Evolutionary conservation across 2,113 vertebrate species (phyloP).

Genomic region (Channa maculata): DNA sequence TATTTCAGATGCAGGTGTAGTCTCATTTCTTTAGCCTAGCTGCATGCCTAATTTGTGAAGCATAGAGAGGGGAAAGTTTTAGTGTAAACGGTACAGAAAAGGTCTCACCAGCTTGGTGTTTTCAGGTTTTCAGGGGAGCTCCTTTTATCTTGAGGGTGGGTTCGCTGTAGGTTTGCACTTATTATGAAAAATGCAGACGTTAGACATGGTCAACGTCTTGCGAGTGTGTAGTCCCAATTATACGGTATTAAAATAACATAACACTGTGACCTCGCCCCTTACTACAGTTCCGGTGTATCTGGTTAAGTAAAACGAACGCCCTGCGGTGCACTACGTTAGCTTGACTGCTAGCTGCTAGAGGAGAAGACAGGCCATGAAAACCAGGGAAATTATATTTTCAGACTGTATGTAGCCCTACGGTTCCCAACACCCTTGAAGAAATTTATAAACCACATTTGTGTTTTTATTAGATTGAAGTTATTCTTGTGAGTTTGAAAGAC

Average conservation of each 20-base stretch:
- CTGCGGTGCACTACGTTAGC: slow-evolving; percentile 61
- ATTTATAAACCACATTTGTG: neutral
- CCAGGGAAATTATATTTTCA: neutral
- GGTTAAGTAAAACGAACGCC: slow-evolving; percentile 51
- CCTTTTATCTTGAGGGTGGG: neutral
- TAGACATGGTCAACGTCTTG: neutral
- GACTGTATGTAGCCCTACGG: neutral
- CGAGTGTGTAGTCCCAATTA: neutral
- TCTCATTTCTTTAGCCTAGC: too few species aligned
- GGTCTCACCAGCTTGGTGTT: neutral
- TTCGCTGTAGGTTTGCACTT: too few species aligned
- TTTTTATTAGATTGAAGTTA: neutral
- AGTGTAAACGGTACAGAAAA: neutral
- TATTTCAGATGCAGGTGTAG: too few species aligned
- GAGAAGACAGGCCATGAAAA: slow-evolving; percentile 23
- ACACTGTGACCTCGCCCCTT: slow-evolving; percentile 11
- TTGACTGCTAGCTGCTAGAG: slow-evolving; percentile 43
- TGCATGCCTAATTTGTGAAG: too few species aligned
- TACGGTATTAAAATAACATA: neutral
- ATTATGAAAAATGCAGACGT: neutral
- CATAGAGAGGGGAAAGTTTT: too few species aligned
- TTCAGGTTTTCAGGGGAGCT: neutral
- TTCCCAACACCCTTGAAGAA: neutral
- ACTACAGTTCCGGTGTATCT: slow-evolving; percentile 40
- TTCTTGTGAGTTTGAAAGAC: neutral